A percentile compares a stretch with the other conserved stretches of the same genome.
These are phyloP conservation scores for Peromyscus attwateri DNA, from an alignment of 2,797 vertebrate species.

Conservation along the genomic window DNA sequence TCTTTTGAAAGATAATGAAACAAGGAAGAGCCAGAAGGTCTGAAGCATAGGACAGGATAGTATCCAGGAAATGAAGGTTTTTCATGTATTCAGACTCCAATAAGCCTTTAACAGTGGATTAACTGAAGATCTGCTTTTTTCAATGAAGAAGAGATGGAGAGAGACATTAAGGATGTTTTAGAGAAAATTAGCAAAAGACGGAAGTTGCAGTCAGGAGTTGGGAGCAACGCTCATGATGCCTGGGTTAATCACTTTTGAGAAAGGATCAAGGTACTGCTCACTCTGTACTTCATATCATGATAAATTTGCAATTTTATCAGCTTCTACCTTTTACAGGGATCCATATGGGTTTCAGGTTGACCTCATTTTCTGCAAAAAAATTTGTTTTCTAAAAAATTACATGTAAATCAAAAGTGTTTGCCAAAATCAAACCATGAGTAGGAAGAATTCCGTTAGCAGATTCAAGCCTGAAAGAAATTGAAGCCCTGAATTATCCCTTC, in stretches of 20 bases:
- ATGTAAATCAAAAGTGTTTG: conserved; percentile 68
- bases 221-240: not conserved
- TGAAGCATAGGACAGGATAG: not conserved
- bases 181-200: conserved; percentile 20
- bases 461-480: conserved; percentile 63
- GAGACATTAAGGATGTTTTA: conserved; percentile 5
- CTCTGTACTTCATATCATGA: not conserved
- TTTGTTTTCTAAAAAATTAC: conserved; percentile 36
- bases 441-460: conserved; percentile 65
- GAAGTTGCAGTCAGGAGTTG: not conserved
- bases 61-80: not conserved
- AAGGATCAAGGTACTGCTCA: not conserved
- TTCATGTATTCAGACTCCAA: not conserved
- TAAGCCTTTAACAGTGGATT: not conserved
- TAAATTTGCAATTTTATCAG: not conserved
- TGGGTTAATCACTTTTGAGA: not conserved
- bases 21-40: not conserved
- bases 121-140: conserved; percentile 8
- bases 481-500: conserved; percentile 44
- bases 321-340: not conserved
- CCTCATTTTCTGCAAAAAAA: conserved; percentile 35
- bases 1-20: not conserved
- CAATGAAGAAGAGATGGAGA: not conserved
- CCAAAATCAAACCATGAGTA: conserved; percentile 53
- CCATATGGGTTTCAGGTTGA: conserved; percentile 21